Conservation (phyloP, 2,888 invertebrate genomes). For the Mimas tiliae region DNA sequence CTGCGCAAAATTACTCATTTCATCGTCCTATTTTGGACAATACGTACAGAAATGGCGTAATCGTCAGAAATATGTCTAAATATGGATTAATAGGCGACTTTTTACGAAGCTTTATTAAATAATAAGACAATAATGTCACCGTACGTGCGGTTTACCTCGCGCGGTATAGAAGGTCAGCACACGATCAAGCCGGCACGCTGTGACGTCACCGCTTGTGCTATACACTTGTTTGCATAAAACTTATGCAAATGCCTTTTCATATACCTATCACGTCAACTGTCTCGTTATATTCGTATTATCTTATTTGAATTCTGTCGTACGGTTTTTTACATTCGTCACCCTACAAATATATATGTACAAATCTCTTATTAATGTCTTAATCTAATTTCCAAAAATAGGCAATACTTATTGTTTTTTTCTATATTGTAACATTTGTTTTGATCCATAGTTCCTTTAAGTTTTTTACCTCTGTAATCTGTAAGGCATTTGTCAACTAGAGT, state of each 20-base stretch:
- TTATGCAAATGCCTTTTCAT: slow-evolving; percentile 28
- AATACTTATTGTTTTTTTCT: too few species aligned
- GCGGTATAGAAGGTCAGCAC: slow-evolving; percentile 49
- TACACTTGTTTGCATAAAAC: slow-evolving; percentile 31
- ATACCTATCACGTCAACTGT: neutral
- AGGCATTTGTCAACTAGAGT: too few species aligned
- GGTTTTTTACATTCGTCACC: neutral
- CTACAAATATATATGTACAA: neutral
- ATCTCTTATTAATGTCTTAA: neutral
- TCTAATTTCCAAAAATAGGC: too few species aligned
- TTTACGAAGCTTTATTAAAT: neutral
- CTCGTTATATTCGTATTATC: neutral
- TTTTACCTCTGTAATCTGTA: too few species aligned
- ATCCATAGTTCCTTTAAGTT: too few species aligned
- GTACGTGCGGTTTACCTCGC: slow-evolving; percentile 42
- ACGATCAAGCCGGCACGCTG: slow-evolving; percentile 47
- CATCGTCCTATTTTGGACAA: neutral
- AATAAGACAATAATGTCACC: neutral
- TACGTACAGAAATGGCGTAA: neutral
- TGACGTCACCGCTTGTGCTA: slow-evolving; percentile 51
- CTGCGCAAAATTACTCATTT: neutral
- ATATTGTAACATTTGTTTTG: too few species aligned
- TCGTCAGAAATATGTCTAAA: neutral
- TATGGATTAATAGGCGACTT: slow-evolving; percentile 10
- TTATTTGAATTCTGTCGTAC: slow-evolving; percentile 7